Evolutionary conservation across 2,113 vertebrate species (phyloP).

Genomic region (Sebastes schlegelii): DNA sequence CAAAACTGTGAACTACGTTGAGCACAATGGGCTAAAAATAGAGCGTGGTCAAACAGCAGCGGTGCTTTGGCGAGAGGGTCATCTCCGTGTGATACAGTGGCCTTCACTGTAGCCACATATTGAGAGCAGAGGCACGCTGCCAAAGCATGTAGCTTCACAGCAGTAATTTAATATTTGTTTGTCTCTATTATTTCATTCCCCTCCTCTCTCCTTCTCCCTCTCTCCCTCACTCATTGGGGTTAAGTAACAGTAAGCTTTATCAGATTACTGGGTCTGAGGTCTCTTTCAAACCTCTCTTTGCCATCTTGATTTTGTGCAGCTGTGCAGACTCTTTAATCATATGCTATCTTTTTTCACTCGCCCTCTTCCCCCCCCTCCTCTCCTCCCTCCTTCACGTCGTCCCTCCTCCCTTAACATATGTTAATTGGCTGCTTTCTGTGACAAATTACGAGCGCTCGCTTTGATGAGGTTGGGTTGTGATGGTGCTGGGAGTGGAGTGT

Average conservation of each 20-base stretch:
- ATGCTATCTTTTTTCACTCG: slow-evolving; percentile 92
- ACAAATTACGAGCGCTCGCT: slow-evolving; percentile 98
- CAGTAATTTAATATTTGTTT: slow-evolving; percentile 85
- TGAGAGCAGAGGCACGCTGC: slow-evolving; percentile 69
- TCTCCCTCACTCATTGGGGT: slow-evolving; percentile 69
- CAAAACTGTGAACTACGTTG: slow-evolving; percentile 80
- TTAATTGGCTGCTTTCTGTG: slow-evolving; percentile 99
- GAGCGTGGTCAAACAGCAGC: slow-evolving; percentile 82
- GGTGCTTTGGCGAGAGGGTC: slow-evolving; percentile 80
- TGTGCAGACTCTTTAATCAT: slow-evolving; percentile 96
- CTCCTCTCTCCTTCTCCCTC: slow-evolving; percentile 42
- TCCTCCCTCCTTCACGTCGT: slow-evolving; percentile 69
- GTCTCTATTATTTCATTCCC: slow-evolving; percentile 78
- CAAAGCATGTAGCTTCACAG: slow-evolving; percentile 81
- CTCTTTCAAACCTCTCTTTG: slow-evolving; percentile 88
- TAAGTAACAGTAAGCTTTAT: slow-evolving; percentile 86
- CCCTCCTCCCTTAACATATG: slow-evolving; percentile 91
- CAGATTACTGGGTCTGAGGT: slow-evolving; percentile 86
- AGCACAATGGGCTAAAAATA: slow-evolving; percentile 88
- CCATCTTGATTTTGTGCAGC: slow-evolving; percentile 95
- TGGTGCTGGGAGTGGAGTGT: slow-evolving; percentile 91
- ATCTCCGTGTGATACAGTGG: slow-evolving; percentile 78
- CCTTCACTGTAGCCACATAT: slow-evolving; percentile 64
- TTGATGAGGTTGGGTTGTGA: slow-evolving; percentile 98
- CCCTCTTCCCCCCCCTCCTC: slow-evolving; percentile 61